Base-by-base conservation (phyloP, 2,113 vertebrate species). In the Bubalus kerabau region DNA sequence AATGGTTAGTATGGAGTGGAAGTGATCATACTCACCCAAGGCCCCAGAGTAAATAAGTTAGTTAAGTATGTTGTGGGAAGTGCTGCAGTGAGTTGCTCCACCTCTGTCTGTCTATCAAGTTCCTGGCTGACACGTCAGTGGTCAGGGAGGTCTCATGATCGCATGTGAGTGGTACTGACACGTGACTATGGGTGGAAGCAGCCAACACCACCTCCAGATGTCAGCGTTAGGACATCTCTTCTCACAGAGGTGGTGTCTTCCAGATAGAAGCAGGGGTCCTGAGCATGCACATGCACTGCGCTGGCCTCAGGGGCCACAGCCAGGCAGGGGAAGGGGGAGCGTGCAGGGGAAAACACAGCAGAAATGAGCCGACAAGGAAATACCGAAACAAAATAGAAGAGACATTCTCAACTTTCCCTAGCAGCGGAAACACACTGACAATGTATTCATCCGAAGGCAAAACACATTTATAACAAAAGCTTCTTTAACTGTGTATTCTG, bases 251-350 rank as follows among this genome's bases (percentile, higher is more conserved):
- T 43, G 74, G 60, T 26, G 17, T 59, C 78, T 85, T 71, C 89
- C n/a, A 71, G n/a, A 14, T 13, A 14, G 24, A 56, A 92, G 74
- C 30, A 40, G 52, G 3, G 11, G 56, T 36, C 80, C 43, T 67
- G 64, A 54, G 91, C 98, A 97, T 97, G 98, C 96, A 91, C 98
- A 97, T 96, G 98, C 98, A 96, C 32, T 52, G 86, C 89, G 71
- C 50, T 74, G 94, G 81, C 96, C 71, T 32, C 94, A 74, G 80
- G 30, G 94, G 54, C 94, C 88, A 87, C 1, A 96, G 97, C 97
- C 97, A 95, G 93, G 96, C 78, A 92, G 82, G 74, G 78, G 83
- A n/a, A 62, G 0, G 52, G 71, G 62, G 64, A 30, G 19, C 98
- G 88, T 98, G 98, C 98, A 74, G 93, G 96, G 91, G 84, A 88